phyloP scores from a whole-genome alignment of 2,797 vertebrate genomes.

The Alfaro cultratus region DNA sequence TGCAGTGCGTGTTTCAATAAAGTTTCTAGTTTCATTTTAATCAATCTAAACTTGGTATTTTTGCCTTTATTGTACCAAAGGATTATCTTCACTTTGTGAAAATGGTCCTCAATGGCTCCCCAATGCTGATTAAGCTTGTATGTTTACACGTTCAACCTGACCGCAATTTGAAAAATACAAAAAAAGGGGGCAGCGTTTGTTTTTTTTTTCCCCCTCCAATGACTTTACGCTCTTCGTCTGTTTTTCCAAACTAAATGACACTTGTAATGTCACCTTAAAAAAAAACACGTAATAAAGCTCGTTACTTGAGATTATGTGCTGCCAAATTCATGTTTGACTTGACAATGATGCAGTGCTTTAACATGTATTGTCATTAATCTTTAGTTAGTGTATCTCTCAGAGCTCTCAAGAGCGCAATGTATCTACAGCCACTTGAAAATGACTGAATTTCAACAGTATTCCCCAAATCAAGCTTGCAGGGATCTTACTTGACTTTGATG shows the following conservation, averaged over 20 bases:
- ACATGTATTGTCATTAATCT: slow-evolving; percentile 76
- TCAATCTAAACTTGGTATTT: slow-evolving; percentile 81
- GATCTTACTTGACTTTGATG: slow-evolving; percentile 84
- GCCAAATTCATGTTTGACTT: slow-evolving; percentile 78
- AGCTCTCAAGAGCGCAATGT: slow-evolving; percentile 73
- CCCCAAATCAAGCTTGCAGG: slow-evolving; percentile 84
- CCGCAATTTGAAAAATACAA: slow-evolving; percentile 27
- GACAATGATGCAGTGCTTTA: slow-evolving; percentile 75
- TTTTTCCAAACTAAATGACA: slow-evolving; percentile 74
- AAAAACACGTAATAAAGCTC: slow-evolving; percentile 71
- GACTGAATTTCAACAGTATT: slow-evolving; percentile 82
- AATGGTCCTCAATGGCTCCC: slow-evolving; percentile 60
- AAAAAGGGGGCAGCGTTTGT: slow-evolving; percentile 58
- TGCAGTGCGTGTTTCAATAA: slow-evolving; percentile 86
- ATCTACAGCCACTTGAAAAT: slow-evolving; percentile 79
- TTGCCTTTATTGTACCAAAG: slow-evolving; percentile 82
- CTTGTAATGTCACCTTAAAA: slow-evolving; percentile 73
- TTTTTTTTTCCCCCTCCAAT: slow-evolving; percentile 30
- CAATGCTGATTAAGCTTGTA: slow-evolving; percentile 67
- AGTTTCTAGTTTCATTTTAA: slow-evolving; percentile 84
- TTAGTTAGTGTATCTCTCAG: slow-evolving; percentile 76
- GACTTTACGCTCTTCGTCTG: slow-evolving; percentile 69
- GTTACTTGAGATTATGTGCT: slow-evolving; percentile 79
- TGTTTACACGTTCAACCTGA: slow-evolving; percentile 65
- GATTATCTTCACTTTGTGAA: slow-evolving; percentile 74